Percentiles rank a stretch among this genome's conserved stretches.
phyloP scores from a whole-genome alignment of 2,113 vertebrate species.

The Poeciliopsis occidentalis region DNA sequence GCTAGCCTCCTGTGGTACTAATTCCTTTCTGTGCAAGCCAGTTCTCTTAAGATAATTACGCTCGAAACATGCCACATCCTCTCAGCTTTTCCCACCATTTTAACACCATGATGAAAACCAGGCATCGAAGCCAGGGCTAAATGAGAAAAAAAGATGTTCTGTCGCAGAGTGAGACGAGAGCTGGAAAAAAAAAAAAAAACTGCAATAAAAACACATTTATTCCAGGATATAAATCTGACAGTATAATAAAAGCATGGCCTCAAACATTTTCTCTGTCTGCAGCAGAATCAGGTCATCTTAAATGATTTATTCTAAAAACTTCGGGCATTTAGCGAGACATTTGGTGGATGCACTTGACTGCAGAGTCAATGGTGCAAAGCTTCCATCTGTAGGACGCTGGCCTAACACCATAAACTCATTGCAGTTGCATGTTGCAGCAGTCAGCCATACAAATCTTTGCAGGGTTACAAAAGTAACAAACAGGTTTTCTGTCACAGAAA shows the following conservation, averaged over 20 bases:
- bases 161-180: not conserved
- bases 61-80: slow-evolving; percentile 1
- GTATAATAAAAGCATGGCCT: slow-evolving; percentile 4
- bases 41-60: not conserved
- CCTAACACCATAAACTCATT: slow-evolving; percentile 40
- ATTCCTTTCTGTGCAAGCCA: slow-evolving; percentile 6
- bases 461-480: not conserved
- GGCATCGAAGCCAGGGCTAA: not conserved
- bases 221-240: not conserved
- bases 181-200: not conserved
- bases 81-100: not conserved
- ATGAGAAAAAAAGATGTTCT: slow-evolving; percentile 4
- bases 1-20: slow-evolving; percentile 5
- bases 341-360: slow-evolving; percentile 41
- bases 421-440: not conserved
- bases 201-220: not conserved
- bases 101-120: slow-evolving; percentile 5
- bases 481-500: not conserved
- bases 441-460: slow-evolving; percentile 9
- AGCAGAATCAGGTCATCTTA: slow-evolving; percentile 31
- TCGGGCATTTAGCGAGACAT: slow-evolving; percentile 34
- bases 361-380: slow-evolving; percentile 38
- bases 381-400: slow-evolving; percentile 37
- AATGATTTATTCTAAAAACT: slow-evolving; percentile 44
- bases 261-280: slow-evolving; percentile 2